Evolutionary conservation across 2,888 invertebrate species (phyloP).

Genomic region (Epinotia bilunana): DNA sequence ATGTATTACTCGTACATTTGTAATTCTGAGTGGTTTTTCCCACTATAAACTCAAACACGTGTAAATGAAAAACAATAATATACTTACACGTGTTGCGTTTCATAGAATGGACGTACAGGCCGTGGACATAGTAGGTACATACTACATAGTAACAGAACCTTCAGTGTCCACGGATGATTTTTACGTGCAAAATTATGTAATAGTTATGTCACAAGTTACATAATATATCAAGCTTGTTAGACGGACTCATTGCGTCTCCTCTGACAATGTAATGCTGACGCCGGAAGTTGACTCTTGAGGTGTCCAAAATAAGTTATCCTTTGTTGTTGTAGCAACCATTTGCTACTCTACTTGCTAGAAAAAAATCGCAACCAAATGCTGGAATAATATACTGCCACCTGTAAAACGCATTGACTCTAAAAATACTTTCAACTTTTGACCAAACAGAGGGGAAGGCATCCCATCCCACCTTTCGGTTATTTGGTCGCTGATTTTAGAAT

Average conservation of each 20-base stretch:
- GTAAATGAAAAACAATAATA: not conserved
- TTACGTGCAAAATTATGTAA: constrained; percentile 12
- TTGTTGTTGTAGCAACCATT: too few species aligned
- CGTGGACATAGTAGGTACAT: not conserved
- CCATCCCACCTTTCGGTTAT: too few species aligned
- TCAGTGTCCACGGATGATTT: not conserved
- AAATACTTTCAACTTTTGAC: too few species aligned
- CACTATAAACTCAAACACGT: too few species aligned
- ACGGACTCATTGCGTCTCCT: constrained; percentile 1
- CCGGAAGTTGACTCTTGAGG: not conserved
- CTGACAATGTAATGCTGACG: not conserved
- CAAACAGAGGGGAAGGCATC: too few species aligned
- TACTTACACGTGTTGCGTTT: not conserved
- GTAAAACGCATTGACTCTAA: too few species aligned
- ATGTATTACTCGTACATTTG: too few species aligned
- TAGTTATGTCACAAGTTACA: constrained; percentile 24
- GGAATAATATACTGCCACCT: too few species aligned
- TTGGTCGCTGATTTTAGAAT: too few species aligned
- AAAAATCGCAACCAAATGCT: too few species aligned
- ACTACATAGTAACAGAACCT: not conserved
- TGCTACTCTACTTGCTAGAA: too few species aligned
- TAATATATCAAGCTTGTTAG: constrained; percentile 1
- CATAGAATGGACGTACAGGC: not conserved
- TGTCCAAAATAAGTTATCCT: not conserved
- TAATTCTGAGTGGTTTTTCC: too few species aligned